phyloP scores from a whole-genome alignment of 2,797 vertebrate species.

The Zalophus californianus region DNA sequence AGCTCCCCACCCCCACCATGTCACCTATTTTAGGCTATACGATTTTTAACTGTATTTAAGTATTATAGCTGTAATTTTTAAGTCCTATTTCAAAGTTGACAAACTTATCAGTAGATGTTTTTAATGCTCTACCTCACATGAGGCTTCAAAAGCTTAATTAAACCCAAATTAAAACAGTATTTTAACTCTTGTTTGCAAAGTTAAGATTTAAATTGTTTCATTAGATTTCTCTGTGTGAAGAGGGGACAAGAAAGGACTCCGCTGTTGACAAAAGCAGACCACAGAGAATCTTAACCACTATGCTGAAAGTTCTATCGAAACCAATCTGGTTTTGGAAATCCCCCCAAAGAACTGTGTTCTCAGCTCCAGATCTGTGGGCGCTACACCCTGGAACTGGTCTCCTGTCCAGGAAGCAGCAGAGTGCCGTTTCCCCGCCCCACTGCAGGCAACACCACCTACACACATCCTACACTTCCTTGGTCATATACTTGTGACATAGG shows the following conservation, averaged over 20 bases:
- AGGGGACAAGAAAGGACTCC: neutral
- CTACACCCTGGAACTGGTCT: neutral
- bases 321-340: neutral
- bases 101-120: neutral
- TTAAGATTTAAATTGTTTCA: neutral
- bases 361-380: neutral
- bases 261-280: neutral
- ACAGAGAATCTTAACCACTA: neutral
- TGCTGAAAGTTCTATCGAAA: neutral
- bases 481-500: neutral
- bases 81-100: neutral
- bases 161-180: neutral
- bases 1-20: neutral
- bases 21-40: neutral
- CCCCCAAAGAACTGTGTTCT: neutral
- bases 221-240: neutral
- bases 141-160: neutral
- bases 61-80: neutral
- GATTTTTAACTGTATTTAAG: neutral
- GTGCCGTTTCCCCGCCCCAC: neutral
- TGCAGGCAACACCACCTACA: too few species aligned
- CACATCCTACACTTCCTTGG: neutral
- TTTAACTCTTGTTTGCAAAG: neutral
- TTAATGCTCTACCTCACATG: neutral
- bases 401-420: neutral